Conservation (phyloP, 2,888 invertebrate species). For the Papilio gigon region DNA sequence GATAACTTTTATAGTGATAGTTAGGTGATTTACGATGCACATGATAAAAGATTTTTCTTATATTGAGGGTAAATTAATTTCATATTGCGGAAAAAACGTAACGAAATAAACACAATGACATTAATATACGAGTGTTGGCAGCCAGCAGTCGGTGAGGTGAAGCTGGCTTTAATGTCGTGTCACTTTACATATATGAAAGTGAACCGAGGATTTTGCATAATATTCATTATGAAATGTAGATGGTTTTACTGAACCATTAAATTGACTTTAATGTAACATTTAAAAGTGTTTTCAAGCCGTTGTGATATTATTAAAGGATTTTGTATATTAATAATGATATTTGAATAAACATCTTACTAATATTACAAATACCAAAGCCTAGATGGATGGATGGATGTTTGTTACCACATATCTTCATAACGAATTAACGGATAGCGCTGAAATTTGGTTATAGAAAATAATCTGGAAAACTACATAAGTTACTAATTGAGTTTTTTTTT, state of each 20-base stretch:
- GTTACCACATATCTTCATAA: no score
- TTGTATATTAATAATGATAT: neutral
- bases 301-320: neutral
- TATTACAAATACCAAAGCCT: no score
- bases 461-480: no score
- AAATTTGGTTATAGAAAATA: no score
- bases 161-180: constrained; percentile 34
- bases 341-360: no score
- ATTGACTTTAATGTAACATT: constrained; percentile 6
- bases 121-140: neutral
- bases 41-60: neutral
- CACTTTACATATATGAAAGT: constrained; percentile 37
- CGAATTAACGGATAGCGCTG: no score
- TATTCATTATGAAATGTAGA: constrained; percentile 26
- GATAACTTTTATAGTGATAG: no score
- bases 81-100: neutral
- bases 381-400: no score
- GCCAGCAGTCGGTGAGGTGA: neutral
- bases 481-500: no score
- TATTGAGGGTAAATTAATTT: neutral
- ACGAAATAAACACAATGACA: neutral
- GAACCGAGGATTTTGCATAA: constrained; percentile 33
- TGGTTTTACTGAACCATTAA: constrained; percentile 24
- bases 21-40: no score
- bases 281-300: constrained; percentile 6